phyloP scores from a whole-genome alignment of 2,888 invertebrate species.

The Heteropelma amictum region DNA sequence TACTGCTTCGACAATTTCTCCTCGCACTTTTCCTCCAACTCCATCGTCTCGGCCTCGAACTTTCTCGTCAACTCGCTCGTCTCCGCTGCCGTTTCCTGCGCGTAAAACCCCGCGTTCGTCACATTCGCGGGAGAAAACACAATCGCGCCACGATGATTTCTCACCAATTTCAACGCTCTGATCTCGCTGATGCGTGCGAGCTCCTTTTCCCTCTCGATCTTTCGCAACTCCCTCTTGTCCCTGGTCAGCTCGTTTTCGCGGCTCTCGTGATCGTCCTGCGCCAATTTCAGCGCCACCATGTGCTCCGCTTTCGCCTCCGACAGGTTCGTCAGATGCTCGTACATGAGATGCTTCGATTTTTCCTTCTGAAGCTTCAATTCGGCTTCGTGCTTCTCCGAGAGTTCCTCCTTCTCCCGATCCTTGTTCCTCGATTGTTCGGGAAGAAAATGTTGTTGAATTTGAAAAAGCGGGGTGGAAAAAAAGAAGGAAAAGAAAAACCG shows the following conservation, averaged over 20 bases:
- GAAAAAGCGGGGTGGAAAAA: neutral
- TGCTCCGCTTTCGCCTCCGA: conserved; percentile 92
- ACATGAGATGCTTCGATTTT: conserved; percentile 94
- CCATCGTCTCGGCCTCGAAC: conserved; percentile 84
- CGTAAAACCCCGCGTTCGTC: too few relatives aligned
- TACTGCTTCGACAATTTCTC: conserved; percentile 86
- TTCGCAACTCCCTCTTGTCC: conserved; percentile 85
- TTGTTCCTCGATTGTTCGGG: conserved; percentile 80
- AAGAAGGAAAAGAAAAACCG: neutral
- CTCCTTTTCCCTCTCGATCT: conserved; percentile 84
- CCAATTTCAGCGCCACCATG: conserved; percentile 88
- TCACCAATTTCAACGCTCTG: conserved; percentile 84
- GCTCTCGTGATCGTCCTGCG: conserved; percentile 89
- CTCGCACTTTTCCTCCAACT: conserved; percentile 86
- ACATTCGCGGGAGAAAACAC: too few relatives aligned
- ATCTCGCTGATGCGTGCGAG: conserved; percentile 86
- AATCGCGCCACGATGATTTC: conserved; percentile 46
- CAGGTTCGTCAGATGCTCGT: conserved; percentile 92
- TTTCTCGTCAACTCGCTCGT: conserved; percentile 81
- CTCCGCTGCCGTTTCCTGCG: conserved; percentile 76
- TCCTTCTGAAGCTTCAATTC: conserved; percentile 94
- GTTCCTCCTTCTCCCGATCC: conserved; percentile 92
- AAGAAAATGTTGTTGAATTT: neutral
- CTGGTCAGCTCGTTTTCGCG: conserved; percentile 88
- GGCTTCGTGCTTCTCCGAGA: conserved; percentile 91